A percentile compares a stretch with the other conserved stretches of the same genome.
These are phyloP conservation scores for Seira ritae DNA, from an alignment of 2,888 invertebrate species.

Conservation along the genomic window DNA sequence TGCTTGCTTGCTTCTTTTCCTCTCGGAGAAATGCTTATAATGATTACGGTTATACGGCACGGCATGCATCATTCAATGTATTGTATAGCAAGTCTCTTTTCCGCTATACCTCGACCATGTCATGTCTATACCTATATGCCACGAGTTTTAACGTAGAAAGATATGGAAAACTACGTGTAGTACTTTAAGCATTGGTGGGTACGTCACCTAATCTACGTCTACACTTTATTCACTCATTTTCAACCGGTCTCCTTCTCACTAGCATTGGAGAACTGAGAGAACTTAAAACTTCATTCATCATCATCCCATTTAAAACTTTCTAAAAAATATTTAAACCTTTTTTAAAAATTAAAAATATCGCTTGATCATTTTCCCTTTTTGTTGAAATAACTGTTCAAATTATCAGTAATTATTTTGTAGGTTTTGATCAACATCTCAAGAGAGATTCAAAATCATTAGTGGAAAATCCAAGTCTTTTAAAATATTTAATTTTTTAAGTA, in stretches of 20 bases:
- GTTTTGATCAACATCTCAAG: not conserved
- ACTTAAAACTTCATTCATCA: too few species aligned
- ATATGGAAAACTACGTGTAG: too few species aligned
- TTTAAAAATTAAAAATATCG: not conserved
- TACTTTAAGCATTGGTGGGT: not conserved
- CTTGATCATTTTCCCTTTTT: not conserved
- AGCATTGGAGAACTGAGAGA: too few species aligned
- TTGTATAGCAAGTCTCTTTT: too few species aligned
- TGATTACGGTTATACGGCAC: too few species aligned
- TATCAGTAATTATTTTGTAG: not conserved
- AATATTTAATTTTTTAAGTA: not conserved
- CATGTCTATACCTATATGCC: too few species aligned
- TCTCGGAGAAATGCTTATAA: too few species aligned
- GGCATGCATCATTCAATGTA: too few species aligned
- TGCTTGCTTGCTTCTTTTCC: not conserved
- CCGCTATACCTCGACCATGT: too few species aligned
- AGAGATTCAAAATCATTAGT: not conserved
- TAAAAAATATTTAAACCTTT: not conserved
- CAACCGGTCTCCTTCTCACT: constrained; percentile 31
- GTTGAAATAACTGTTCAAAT: not conserved
- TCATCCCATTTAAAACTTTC: not conserved
- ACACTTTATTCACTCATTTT: constrained; percentile 16
- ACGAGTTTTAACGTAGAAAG: too few species aligned
- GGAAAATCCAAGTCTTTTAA: too few species aligned
- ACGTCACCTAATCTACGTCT: not conserved